A percentile compares a stretch with the other conserved stretches of the same genome.
Conservation (phyloP, 2,888 invertebrate genomes). For the Cryptophagus acutangulus region DNA sequence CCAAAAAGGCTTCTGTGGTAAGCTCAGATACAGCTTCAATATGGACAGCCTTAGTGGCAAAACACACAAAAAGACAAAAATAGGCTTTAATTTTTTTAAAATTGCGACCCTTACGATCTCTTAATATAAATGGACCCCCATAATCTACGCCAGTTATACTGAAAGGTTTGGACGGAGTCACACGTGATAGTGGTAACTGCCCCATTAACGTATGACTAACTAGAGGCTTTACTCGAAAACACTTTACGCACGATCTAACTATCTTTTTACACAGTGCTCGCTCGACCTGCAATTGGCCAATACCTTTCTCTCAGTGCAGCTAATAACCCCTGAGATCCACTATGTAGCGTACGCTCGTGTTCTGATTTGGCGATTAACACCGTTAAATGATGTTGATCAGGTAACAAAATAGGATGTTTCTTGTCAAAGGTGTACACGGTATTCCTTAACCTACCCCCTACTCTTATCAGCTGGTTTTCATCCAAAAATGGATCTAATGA, state of each 20-base stretch:
- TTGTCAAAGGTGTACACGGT: neutral
- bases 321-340: conserved; percentile 6
- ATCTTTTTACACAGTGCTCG: neutral
- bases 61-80: conserved; percentile 12
- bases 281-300: conserved; percentile 8
- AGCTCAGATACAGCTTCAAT: conserved; percentile 12
- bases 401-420: conserved; percentile 9
- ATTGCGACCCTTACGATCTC: conserved; percentile 5
- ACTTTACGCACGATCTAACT: conserved; percentile 5
- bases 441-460: conserved; percentile 8
- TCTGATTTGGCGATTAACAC: neutral
- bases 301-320: conserved; percentile 5
- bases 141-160: conserved; percentile 13
- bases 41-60: conserved; percentile 12
- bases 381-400: conserved; percentile 4
- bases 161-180: conserved; percentile 10
- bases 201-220: conserved; percentile 6
- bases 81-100: conserved; percentile 10
- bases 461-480: too few species aligned
- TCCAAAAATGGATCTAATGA: too few species aligned
- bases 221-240: conserved; percentile 6
- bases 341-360: conserved; percentile 5
- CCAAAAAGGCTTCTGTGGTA: conserved; percentile 10
- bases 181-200: conserved; percentile 8
- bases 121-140: conserved; percentile 4